Evolutionary conservation across 2,113 vertebrate genomes (phyloP).

Genomic region (Mustelus asterias): DNA sequence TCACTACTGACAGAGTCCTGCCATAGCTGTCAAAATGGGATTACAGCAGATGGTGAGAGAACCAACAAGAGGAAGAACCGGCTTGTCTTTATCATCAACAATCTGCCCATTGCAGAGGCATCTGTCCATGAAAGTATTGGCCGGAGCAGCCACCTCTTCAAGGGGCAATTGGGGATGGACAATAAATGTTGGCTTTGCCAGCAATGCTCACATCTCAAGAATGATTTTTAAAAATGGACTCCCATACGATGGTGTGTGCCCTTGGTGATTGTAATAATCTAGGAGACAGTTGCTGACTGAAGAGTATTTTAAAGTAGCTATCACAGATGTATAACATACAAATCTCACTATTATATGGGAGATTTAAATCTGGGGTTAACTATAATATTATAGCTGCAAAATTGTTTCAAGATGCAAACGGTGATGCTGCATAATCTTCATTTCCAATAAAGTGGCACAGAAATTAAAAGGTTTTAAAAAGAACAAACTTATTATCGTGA

Average conservation of each 20-base stretch:
- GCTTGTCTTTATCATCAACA: too few relatives aligned
- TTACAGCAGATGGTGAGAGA: too few relatives aligned
- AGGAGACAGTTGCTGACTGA: background rate
- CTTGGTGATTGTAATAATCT: background rate
- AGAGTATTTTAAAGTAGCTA: background rate
- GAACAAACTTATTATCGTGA: background rate
- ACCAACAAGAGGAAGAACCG: too few relatives aligned
- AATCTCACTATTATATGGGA: background rate
- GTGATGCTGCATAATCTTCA: background rate
- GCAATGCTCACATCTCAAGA: background rate
- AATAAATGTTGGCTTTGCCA: background rate
- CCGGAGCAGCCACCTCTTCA: background rate
- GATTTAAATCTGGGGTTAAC: background rate
- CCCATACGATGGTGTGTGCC: background rate
- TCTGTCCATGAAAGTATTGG: too few relatives aligned
- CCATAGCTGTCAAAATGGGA: too few relatives aligned
- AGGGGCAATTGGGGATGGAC: background rate
- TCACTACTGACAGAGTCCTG: too few relatives aligned
- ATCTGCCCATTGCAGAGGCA: too few relatives aligned
- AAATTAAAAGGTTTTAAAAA: background rate
- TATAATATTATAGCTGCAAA: background rate
- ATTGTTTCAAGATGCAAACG: background rate
- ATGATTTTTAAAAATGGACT: background rate
- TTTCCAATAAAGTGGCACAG: background rate
- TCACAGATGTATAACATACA: background rate